Evolutionary conservation across 2,797 vertebrate species (phyloP).

Genomic region (Vipera latastei): DNA sequence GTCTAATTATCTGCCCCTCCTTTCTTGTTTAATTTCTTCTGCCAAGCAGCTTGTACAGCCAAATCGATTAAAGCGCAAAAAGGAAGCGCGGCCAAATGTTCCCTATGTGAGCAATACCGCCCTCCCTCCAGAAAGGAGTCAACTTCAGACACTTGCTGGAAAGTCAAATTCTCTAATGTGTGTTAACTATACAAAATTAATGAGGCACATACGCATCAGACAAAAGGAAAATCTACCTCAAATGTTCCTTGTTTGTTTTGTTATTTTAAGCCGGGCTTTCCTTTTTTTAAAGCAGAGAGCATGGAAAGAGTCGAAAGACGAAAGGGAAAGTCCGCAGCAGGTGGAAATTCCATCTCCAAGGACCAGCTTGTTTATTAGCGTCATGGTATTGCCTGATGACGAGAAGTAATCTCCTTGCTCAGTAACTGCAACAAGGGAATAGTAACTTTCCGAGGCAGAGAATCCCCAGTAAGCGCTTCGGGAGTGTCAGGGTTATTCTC

Average conservation of each 20-base stretch:
- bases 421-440: conserved; percentile 27
- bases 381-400: conserved; percentile 6
- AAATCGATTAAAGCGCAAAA: background rate
- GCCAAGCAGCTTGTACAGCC: background rate
- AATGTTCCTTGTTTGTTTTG: conserved; percentile 41
- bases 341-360: conserved; percentile 60
- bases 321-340: conserved; percentile 43
- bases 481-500: conserved; percentile 47
- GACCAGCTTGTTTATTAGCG: conserved; percentile 36
- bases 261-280: background rate
- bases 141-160: background rate
- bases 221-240: background rate
- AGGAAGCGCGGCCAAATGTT: background rate
- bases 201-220: background rate
- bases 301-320: background rate
- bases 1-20: background rate
- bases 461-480: conserved; percentile 48
- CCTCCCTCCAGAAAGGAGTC: background rate
- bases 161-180: background rate
- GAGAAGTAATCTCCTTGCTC: conserved; percentile 9
- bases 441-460: conserved; percentile 42
- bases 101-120: background rate
- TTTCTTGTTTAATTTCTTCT: background rate
- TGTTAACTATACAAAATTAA: background rate
- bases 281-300: background rate